Conservation (phyloP, 2,888 invertebrate species). For the Aricia artaxerxes region DNA sequence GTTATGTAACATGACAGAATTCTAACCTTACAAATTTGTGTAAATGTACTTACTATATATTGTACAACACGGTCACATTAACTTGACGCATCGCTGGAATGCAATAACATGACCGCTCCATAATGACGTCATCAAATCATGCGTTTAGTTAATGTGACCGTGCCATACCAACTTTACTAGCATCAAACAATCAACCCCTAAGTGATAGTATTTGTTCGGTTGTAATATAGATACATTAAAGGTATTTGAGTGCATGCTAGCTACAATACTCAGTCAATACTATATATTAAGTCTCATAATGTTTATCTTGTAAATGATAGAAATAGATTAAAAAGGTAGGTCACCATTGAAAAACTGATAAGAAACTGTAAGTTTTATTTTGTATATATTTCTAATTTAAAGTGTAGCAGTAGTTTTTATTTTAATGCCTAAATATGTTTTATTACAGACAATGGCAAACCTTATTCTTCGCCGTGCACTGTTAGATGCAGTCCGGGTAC, state of each 20-base stretch:
- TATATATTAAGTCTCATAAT: not conserved
- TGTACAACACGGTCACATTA: no score
- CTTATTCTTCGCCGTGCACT: conserved; percentile 67
- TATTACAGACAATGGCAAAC: conserved; percentile 60
- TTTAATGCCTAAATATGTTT: not conserved
- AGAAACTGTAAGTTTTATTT: not conserved
- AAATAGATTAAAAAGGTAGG: conserved; percentile 5
- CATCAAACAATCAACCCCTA: not conserved
- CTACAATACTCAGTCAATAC: not conserved
- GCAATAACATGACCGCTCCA: no score
- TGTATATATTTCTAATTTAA: not conserved
- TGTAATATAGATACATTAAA: not conserved
- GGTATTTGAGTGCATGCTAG: not conserved
- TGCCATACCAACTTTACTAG: not conserved
- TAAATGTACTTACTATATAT: no score
- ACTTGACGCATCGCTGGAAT: no score
- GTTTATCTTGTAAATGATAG: not conserved
- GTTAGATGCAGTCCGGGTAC: conserved; percentile 70
- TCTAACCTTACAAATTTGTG: conserved; percentile 21
- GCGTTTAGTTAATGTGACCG: no score
- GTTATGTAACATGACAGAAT: conserved; percentile 30
- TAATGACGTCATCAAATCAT: no score
- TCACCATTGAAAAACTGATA: not conserved
- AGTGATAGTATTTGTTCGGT: not conserved
- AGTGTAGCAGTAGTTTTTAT: not conserved